phyloP scores from a whole-genome alignment of 2,888 invertebrate species.

The Koerneria pararmatus region DNA sequence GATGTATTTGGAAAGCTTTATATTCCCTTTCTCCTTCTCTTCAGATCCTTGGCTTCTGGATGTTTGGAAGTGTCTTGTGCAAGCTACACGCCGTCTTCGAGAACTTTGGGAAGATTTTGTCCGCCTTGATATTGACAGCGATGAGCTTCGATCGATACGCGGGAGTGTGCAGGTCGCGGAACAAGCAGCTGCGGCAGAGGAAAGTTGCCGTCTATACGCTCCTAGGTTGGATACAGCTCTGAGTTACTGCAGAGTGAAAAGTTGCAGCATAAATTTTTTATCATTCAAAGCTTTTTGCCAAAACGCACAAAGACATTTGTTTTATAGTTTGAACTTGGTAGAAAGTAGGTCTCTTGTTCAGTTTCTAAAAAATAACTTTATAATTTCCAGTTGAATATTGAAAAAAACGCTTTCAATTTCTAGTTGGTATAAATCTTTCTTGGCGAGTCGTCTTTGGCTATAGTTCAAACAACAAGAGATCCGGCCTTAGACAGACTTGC shows the following conservation, averaged over 20 bases:
- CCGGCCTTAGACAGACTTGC: too few relatives aligned
- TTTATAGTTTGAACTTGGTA: too few relatives aligned
- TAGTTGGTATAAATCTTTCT: too few relatives aligned
- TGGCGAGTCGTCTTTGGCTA: too few relatives aligned
- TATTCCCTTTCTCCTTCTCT: slow-evolving; percentile 1
- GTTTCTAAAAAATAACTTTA: too few relatives aligned
- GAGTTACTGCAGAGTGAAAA: neutral
- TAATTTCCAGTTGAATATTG: too few relatives aligned
- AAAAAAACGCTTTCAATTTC: too few relatives aligned
- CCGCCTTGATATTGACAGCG: slow-evolving; percentile 52
- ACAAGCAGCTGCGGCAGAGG: slow-evolving; percentile 46
- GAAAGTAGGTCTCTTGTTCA: too few relatives aligned
- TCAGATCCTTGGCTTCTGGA: slow-evolving; percentile 58
- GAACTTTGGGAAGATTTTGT: slow-evolving; percentile 56
- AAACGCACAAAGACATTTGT: too few relatives aligned
- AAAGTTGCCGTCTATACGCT: slow-evolving; percentile 47
- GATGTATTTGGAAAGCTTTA: neutral
- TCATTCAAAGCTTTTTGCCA: too few relatives aligned
- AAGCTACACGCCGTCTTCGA: slow-evolving; percentile 57
- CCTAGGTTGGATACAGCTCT: slow-evolving; percentile 33
- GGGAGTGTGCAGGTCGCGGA: slow-evolving; percentile 43
- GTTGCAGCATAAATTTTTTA: too few relatives aligned
- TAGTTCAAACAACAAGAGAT: too few relatives aligned
- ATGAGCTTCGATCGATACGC: slow-evolving; percentile 56
- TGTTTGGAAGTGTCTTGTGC: slow-evolving; percentile 55